Conservation (phyloP, 1,140 invertebrate genomes). For the Tachypleus tridentatus region DNA sequence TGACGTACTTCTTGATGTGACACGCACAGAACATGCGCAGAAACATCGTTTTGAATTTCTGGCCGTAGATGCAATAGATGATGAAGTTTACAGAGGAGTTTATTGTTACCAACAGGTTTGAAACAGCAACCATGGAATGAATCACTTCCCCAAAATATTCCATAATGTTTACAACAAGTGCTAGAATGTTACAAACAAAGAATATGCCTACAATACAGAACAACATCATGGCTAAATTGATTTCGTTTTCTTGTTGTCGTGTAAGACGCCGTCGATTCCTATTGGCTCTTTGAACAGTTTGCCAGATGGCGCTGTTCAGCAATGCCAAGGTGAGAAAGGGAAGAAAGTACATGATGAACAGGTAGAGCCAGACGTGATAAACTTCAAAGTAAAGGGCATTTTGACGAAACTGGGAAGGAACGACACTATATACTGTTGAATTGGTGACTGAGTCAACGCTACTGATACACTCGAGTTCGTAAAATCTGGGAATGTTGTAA, state of each 20-base stretch:
- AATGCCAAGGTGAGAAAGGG: constrained; percentile 72
- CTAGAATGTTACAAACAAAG: constrained; percentile 79
- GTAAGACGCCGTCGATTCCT: constrained; percentile 61
- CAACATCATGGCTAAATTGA: constrained; percentile 83
- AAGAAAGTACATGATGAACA: constrained; percentile 81
- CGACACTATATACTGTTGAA: constrained; percentile 40
- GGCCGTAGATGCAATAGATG: constrained; percentile 92
- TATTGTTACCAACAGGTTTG: constrained; percentile 84
- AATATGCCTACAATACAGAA: constrained; percentile 88
- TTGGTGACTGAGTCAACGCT: constrained; percentile 14
- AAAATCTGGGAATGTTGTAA: constrained; percentile 70
- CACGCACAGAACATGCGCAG: constrained; percentile 9
- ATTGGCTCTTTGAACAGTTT: constrained; percentile 51
- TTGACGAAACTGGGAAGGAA: constrained; percentile 52
- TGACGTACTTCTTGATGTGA: constrained; percentile 1
- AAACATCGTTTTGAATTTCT: constrained; percentile 54
- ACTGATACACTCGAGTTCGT: constrained; percentile 30
- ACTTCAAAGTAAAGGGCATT: constrained; percentile 63
- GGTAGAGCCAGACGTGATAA: constrained; percentile 85
- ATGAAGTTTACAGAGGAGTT: constrained; percentile 96
- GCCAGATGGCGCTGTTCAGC: constrained; percentile 78
- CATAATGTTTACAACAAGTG: constrained; percentile 74
- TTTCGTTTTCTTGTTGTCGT: constrained; percentile 66
- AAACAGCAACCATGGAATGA: constrained; percentile 17
- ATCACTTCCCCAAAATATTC: constrained; percentile 42